Evolutionary conservation across 2,888 invertebrate genomes (phyloP), one percentile per base, ranked within the genome.

Genomic region (Macrosoma leucophasiata): DNA sequence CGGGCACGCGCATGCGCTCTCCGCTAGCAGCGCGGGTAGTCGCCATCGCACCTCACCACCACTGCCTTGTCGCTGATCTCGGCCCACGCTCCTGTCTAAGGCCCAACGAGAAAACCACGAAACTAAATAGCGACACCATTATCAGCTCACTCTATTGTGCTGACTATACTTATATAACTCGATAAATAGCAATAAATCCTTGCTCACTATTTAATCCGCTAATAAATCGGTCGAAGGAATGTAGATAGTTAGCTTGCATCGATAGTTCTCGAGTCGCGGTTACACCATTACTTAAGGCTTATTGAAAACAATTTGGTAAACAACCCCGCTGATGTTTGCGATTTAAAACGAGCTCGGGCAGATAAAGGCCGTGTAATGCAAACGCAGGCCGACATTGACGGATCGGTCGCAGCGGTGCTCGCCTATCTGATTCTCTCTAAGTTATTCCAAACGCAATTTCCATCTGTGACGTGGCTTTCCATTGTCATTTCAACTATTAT

Each of bases 251-350:
- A 55, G 60, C 61, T 62, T 56, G 61, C 55, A 55, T 62, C 60
- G 58, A 54, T 57, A 58, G 56, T 58, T 63, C 54, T 51, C 39
- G 50, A 43, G 28, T 49, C 36, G 48, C 52, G 55, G 67, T 71
- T 73, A 62, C 67, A 66, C 66, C 71, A 75, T 76, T 78, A 70
- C 65, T 69, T 71, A 69, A 69, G 69, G 66, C 59, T 75, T 75
- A 77, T 79, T 76, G 81, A 73, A 81, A 81, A 79, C 79, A 77
- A 81, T 84, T 82, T 76, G 75, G 82, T 74, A 70, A 77, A 79
- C 81, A 81, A 69, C 55, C 58, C 63, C 62, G 72, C 67, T 68
- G 76, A 78, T 79, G 78, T 76, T 71, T 69, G 76, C 77, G 76
- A 81, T 81, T 76, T 68, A 69, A 75, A 62, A 59, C 65, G 64